Evolutionary conservation across 2,888 invertebrate species (phyloP).

Genomic region (Allophyes oxyacanthae): DNA sequence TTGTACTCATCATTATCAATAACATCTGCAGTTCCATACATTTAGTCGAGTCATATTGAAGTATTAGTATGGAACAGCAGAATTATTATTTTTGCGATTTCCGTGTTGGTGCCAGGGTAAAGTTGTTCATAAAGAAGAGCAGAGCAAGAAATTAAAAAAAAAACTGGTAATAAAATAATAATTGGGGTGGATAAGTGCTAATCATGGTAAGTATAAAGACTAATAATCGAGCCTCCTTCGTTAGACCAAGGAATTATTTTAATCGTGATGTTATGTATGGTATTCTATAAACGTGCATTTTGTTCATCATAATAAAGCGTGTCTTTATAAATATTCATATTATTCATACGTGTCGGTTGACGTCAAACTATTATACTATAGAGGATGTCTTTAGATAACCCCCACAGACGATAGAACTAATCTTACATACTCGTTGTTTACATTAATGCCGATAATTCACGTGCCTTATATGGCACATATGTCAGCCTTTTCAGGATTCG

Average conservation of each 20-base stretch:
- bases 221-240: neutral
- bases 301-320: conserved; percentile 10
- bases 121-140: too few species aligned
- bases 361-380: conserved; percentile 20
- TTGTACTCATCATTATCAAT: too few species aligned
- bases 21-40: too few species aligned
- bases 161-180: too few species aligned
- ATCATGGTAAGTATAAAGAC: too few species aligned
- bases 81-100: too few species aligned
- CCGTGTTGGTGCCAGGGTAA: too few species aligned
- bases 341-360: conserved; percentile 13
- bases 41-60: too few species aligned
- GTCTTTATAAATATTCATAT: conserved; percentile 21
- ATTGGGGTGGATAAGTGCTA: too few species aligned
- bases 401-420: conserved; percentile 1
- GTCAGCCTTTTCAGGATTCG: neutral
- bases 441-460: neutral
- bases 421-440: conserved; percentile 1
- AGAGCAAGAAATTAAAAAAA: too few species aligned
- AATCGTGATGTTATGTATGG: conserved; percentile 1
- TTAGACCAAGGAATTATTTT: neutral
- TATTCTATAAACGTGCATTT: conserved; percentile 5
- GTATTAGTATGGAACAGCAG: too few species aligned
- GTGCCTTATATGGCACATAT: too few species aligned
- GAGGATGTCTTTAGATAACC: conserved; percentile 11